These are phyloP conservation scores for Elephantulus edwardii DNA, from an alignment of 2,113 vertebrate genomes.

Conservation along the genomic window DNA sequence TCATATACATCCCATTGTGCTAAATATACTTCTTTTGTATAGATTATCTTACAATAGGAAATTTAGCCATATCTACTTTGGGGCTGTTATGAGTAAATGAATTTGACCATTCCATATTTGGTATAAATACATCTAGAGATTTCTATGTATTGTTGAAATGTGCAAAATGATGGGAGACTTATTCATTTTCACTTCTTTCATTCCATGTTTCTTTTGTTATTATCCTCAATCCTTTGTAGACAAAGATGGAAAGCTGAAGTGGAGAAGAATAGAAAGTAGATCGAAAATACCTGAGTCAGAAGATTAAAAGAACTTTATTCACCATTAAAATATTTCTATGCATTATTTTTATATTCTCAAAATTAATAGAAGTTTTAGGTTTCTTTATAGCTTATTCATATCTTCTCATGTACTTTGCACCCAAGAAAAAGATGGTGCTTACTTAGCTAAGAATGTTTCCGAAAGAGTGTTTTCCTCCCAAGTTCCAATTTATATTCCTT, in stretches of 20 bases:
- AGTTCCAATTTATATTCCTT: neutral
- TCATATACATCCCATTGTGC: neutral
- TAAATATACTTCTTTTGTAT: neutral
- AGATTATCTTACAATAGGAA: neutral
- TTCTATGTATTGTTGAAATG: neutral
- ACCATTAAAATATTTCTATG: conserved; percentile 10
- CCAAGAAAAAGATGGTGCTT: neutral
- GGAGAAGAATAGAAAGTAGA: neutral
- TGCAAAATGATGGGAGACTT: neutral
- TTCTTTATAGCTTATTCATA: neutral
- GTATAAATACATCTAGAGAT: neutral
- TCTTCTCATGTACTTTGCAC: neutral
- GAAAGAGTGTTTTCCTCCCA: neutral
- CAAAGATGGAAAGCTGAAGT: neutral
- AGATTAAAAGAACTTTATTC: neutral
- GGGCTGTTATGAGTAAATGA: neutral
- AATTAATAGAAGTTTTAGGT: neutral
- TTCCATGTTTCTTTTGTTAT: neutral
- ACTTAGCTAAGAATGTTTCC: neutral
- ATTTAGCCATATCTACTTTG: neutral
- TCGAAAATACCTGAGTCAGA: neutral
- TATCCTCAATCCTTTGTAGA: neutral
- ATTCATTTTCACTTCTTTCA: neutral
- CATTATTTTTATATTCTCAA: neutral
- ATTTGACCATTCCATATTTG: neutral